phyloP scores from a whole-genome alignment of 2,797 vertebrate genomes.

The Falco cherrug region DNA sequence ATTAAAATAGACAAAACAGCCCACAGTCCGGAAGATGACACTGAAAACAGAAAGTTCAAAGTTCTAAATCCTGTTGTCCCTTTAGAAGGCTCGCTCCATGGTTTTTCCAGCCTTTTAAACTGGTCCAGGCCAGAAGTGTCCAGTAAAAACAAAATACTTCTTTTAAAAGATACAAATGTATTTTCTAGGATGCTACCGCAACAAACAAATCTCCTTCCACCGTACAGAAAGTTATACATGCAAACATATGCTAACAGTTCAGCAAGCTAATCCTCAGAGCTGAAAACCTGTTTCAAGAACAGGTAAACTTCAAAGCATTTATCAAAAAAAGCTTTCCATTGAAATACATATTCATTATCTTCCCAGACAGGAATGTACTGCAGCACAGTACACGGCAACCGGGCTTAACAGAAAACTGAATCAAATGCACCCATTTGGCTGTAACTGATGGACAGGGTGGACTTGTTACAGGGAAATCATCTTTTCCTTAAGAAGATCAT shows the following conservation, averaged over 20 bases:
- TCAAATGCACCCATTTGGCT: not conserved
- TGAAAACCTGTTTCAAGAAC: slow-evolving; percentile 34
- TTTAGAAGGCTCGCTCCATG: not conserved
- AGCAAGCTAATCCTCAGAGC: not conserved
- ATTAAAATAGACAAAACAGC: not conserved
- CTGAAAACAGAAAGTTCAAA: not conserved
- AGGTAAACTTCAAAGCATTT: slow-evolving; percentile 37
- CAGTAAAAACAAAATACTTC: not conserved
- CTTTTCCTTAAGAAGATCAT: not conserved
- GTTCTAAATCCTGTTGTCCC: not conserved
- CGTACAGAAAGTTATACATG: not conserved
- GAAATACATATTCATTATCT: slow-evolving; percentile 14
- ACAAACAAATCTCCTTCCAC: not conserved
- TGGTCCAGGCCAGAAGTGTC: rapidly evolving
- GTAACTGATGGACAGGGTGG: not conserved
- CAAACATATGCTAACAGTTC: slow-evolving; percentile 31
- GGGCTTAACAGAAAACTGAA: not conserved
- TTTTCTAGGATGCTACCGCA: not conserved
- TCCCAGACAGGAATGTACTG: not conserved
- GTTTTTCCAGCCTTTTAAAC: not conserved
- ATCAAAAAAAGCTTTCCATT: not conserved
- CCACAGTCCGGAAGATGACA: not conserved
- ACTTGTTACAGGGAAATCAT: not conserved
- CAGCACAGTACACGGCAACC: not conserved
- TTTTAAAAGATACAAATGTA: not conserved